Percentiles rank a stretch among this genome's conserved stretches.
phyloP scores from a whole-genome alignment of 53 echinoderm and acorn worm genomes.

The Pentamera pediparva region DNA sequence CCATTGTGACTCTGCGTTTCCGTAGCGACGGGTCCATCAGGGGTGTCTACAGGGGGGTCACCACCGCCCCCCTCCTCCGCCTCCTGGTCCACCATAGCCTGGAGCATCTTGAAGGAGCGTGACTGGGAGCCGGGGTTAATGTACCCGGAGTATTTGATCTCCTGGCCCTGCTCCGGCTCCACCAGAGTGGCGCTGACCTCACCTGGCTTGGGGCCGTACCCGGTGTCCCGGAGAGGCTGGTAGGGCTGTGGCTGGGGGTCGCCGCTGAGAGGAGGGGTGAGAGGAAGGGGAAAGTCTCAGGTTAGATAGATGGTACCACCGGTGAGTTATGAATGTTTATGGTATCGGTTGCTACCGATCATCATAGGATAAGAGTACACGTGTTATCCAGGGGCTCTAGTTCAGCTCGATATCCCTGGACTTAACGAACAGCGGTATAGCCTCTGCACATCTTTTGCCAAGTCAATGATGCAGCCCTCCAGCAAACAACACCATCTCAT shows the following conservation, averaged over 20 bases:
- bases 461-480: too few relatives aligned
- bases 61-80: conserved; percentile 24
- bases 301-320: too few relatives aligned
- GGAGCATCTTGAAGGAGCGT: conserved; percentile 76
- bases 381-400: too few relatives aligned
- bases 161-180: conserved; percentile 41
- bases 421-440: too few relatives aligned
- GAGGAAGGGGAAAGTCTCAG: too few relatives aligned
- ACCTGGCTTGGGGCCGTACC: conserved; percentile 31
- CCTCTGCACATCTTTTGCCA: too few relatives aligned
- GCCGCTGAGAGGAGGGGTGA: too few relatives aligned
- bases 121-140: conserved; percentile 72
- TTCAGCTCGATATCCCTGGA: too few relatives aligned
- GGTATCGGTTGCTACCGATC: too few relatives aligned
- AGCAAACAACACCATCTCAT: too few relatives aligned
- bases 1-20: neutral
- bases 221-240: conserved; percentile 9
- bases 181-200: conserved; percentile 37
- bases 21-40: neutral
- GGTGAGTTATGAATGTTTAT: too few relatives aligned
- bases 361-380: too few relatives aligned
- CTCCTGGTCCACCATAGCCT: conserved; percentile 54
- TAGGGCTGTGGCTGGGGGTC: conserved; percentile 9
- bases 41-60: neutral
- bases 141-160: conserved; percentile 50